These are phyloP conservation scores for Xenotilapia leptura DNA, from an alignment of 2,113 vertebrate species.

Conservation along the genomic window DNA sequence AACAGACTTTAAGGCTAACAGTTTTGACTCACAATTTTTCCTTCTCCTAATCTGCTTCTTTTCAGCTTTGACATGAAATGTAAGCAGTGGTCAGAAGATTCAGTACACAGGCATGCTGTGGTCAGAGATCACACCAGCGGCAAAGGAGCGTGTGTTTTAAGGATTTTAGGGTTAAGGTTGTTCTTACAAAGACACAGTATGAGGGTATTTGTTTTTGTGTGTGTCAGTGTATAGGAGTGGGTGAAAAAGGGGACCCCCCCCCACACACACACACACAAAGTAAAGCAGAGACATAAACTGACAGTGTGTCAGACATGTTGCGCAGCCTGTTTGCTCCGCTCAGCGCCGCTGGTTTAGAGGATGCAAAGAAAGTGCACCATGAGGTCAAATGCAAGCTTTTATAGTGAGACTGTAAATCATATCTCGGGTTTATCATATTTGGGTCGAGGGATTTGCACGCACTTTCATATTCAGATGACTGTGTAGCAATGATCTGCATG, in stretches of 20 bases:
- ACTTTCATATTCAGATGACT: neutral
- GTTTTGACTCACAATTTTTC: neutral
- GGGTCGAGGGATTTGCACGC: neutral
- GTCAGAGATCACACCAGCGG: neutral
- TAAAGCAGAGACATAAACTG: neutral
- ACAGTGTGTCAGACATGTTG: neutral
- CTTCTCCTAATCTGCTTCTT: neutral
- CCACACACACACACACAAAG: neutral
- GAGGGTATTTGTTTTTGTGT: neutral
- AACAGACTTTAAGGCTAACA: neutral
- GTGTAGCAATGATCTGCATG: neutral
- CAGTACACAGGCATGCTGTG: neutral
- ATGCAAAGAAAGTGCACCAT: neutral
- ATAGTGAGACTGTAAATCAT: neutral
- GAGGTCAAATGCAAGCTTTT: neutral
- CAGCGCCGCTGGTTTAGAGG: neutral
- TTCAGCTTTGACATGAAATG: neutral
- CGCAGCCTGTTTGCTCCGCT: neutral
- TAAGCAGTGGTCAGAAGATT: neutral
- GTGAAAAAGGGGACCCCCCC: neutral
- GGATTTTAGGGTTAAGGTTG: neutral
- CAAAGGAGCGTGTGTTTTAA: neutral
- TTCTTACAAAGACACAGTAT: neutral
- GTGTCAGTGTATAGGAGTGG: neutral
- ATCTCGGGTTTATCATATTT: neutral